Conservation (phyloP, 2,797 vertebrate genomes). For the Trichosurus vulpecula region DNA sequence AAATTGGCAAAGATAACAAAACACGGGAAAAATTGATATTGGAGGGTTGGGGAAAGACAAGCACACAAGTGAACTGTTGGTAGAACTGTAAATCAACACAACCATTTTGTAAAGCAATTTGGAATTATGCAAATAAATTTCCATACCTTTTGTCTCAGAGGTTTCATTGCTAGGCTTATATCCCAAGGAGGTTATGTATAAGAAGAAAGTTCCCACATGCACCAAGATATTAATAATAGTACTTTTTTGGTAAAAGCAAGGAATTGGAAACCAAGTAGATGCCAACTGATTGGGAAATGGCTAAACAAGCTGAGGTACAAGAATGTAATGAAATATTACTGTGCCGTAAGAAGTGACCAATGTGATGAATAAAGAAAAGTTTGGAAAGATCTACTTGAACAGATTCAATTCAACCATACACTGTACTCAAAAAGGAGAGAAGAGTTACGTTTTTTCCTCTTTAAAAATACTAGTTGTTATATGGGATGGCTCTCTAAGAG, state of each 20-base stretch:
- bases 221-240: no score
- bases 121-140: no score
- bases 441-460: not conserved
- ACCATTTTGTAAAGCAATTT: no score
- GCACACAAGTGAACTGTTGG: not conserved
- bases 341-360: not conserved
- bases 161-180: no score
- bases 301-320: not conserved
- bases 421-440: not conserved
- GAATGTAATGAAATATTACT: not conserved
- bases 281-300: not conserved
- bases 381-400: not conserved
- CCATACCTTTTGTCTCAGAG: no score
- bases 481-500: not conserved
- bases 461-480: not conserved
- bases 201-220: no score
- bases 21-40: no score
- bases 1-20: not conserved
- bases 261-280: not conserved
- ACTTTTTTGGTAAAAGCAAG: not conserved
- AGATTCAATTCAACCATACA: not conserved
- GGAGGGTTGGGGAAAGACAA: not conserved
- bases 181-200: no score
- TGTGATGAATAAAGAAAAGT: not conserved
- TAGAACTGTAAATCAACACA: not conserved